Evolutionary conservation across 2,888 invertebrate genomes (phyloP).

Genomic region (Nineta flava): DNA sequence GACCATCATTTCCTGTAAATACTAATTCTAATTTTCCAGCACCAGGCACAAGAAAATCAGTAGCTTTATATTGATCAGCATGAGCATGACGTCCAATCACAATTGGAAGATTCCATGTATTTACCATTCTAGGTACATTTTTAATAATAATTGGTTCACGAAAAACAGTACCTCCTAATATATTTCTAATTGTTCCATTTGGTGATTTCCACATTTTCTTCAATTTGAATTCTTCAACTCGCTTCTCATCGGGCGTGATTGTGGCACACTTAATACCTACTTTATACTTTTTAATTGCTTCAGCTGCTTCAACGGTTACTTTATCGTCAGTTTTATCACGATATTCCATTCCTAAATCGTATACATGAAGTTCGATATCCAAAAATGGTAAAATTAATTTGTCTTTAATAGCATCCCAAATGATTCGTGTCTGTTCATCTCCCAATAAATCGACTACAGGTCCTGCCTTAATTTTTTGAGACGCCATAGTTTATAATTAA

Average conservation of each 20-base stretch:
- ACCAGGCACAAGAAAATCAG: conserved; percentile 89
- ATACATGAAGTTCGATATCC: conserved; percentile 86
- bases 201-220: conserved; percentile 88
- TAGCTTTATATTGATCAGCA: conserved; percentile 95
- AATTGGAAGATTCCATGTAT: conserved; percentile 91
- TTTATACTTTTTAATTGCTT: conserved; percentile 91
- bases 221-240: conserved; percentile 80
- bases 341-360: conserved; percentile 89
- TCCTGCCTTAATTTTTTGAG: conserved; percentile 55
- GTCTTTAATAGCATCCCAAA: conserved; percentile 96
- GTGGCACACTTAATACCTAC: conserved; percentile 99
- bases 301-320: conserved; percentile 92
- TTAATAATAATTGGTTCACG: conserved; percentile 79
- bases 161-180: conserved; percentile 66
- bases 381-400: conserved; percentile 93
- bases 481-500: conserved; percentile 16
- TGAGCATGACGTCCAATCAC: conserved; percentile 98
- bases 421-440: conserved; percentile 95
- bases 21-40: conserved; percentile 74
- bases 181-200: conserved; percentile 78
- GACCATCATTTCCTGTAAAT: conserved; percentile 52
- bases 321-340: conserved; percentile 88
- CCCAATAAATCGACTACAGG: conserved; percentile 85
- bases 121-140: conserved; percentile 89
- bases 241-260: conserved; percentile 93